Evolutionary conservation across 1,140 invertebrate species (phyloP), one percentile per base, ranked within the genome.

Genomic region (Caenorhabditis elegans): DNA sequence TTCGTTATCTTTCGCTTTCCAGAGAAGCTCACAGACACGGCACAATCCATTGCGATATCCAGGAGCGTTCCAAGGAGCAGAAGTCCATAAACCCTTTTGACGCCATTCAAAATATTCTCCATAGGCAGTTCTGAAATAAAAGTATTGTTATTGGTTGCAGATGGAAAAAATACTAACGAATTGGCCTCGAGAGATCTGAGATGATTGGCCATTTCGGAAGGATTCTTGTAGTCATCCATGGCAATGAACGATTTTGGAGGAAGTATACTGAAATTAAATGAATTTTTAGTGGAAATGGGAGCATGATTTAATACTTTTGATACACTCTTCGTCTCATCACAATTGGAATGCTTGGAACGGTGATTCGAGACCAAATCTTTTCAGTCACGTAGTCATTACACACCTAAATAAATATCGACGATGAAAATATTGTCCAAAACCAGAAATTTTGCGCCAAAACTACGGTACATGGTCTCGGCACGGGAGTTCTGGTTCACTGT

Each of bases 301-400:
- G 5, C 43, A 28, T 46, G 26, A 31, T 17, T 47, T 46, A 39
- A 24, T 34, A 83, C 65, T 60, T 78, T 19, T 81, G 47, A 34
- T 75, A 83, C 5, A 76, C 39, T 6, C 43, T 8, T 8, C 84
- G 46, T 19, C 48, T 79, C 82, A 78, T 78, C 3, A 84, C 83
- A 31, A 84, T 84, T 36, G 83, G 83, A 46, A 84, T 49, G 13
- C 55, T 53, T 3, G 80, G 46, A 17, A 49, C 22, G 8, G 17
- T 11, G 31, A 79, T 55, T 53, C 84, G 26, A 22, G 11, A 31
- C 82, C 82, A 85, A 34, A 83, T 83, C 75, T 85, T 85, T 49
- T 85, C 84, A 8, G 84, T 82, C n/a, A 85, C 70, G 48, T 85
- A 85, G 36, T 85, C 84, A 24, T 77, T 82, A 22, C 84, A 85